Conservation (phyloP, 2,113 vertebrate species). For the Machaerirhynchus nigripectus region DNA sequence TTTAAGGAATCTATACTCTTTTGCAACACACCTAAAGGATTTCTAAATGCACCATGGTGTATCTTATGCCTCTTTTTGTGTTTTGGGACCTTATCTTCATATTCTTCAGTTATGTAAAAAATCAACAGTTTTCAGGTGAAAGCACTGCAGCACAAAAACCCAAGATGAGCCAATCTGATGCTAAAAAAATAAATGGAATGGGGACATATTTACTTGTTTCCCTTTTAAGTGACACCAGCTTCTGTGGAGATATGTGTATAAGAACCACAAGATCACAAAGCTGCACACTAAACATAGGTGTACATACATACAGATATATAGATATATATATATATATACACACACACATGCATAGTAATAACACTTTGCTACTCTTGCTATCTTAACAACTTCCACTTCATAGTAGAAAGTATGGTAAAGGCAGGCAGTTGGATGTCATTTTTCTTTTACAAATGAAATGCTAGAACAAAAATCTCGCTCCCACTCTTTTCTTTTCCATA, state of each 20-base stretch:
- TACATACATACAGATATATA: neutral
- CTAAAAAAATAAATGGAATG: neutral
- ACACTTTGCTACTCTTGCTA: neutral
- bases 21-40: neutral
- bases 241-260: neutral
- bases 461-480: neutral
- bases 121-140: neutral
- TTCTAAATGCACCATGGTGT: neutral
- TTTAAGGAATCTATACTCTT: neutral
- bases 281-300: neutral
- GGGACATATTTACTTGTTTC: neutral
- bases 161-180: neutral
- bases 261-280: neutral
- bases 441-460: neutral
- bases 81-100: neutral
- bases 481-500: neutral
- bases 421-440: neutral
- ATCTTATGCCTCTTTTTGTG: neutral
- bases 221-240: neutral
- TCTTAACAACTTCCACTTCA: neutral
- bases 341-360: neutral
- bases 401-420: neutral
- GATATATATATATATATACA: too few relatives aligned
- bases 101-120: neutral
- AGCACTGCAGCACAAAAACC: neutral